Evolutionary conservation across 2,797 vertebrate species (phyloP).

Genomic region (Brachyrhaphis roseni): DNA sequence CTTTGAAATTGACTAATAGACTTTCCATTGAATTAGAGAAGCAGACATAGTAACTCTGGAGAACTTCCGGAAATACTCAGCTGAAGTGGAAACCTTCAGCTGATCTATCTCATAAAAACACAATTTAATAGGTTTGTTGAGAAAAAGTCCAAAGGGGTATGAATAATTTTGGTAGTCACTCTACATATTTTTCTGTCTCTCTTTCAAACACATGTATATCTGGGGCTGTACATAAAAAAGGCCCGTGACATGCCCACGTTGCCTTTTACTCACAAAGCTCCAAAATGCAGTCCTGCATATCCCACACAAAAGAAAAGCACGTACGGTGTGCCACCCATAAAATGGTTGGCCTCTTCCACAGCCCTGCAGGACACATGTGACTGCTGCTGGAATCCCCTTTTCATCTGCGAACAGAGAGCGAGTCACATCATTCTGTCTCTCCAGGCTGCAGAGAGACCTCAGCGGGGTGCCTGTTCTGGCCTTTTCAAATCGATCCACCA

Average conservation of each 20-base stretch:
- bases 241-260: slow-evolving; percentile 17
- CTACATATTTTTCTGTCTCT: background rate
- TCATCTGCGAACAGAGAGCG: slow-evolving; percentile 50
- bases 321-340: slow-evolving; percentile 56
- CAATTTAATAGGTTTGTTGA: background rate
- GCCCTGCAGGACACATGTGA: slow-evolving; percentile 72
- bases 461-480: slow-evolving; percentile 5
- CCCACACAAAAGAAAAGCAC: slow-evolving; percentile 58
- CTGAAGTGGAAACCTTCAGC: background rate
- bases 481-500: slow-evolving; percentile 32
- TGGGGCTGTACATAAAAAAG: slow-evolving; percentile 24
- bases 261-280: slow-evolving; percentile 30
- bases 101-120: background rate
- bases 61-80: background rate
- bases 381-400: slow-evolving; percentile 66
- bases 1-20: background rate
- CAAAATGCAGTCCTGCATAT: slow-evolving; percentile 56
- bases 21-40: background rate
- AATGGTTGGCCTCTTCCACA: slow-evolving; percentile 46
- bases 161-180: background rate
- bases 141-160: background rate
- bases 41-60: background rate
- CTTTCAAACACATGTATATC: slow-evolving; percentile 19
- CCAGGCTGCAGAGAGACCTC: slow-evolving; percentile 36
- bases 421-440: slow-evolving; percentile 38